Evolutionary conservation across 1,140 invertebrate species (phyloP), one percentile per base, ranked within the genome.

Genomic region (Drosophila murphyi): DNA sequence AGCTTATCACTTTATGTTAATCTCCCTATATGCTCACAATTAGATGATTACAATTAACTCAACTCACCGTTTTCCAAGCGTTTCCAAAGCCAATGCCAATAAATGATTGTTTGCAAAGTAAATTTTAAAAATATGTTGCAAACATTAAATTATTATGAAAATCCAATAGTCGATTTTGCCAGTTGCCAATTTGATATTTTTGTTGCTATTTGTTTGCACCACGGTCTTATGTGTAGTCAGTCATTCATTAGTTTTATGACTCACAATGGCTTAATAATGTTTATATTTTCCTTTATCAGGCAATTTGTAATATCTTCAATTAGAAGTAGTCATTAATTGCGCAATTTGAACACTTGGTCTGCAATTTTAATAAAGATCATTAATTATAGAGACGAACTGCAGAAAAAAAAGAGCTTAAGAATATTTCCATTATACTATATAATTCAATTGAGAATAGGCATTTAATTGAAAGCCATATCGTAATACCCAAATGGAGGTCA

Each of bases 81-180:
- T 20, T 63, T 32, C 50, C 20, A 68, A 68, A 55, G 52, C 62
- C 20, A 20, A 70, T 54, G 56, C 72, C 77, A 63, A 64, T 77
- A 67, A 45, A 57, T 20, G 20, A 76, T 72, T 52, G 76, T 72
- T 64, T 79, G 70, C 70, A 55, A 61, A 80, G 76, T 80, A 20
- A 34, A 72, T 56, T 51, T 50, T 48, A 50, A 69, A 85, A 85
- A 78, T 85, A 70, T 82, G 81, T 86, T 85, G 78, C 64, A 73
- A 80, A 71, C 69, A 68, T 77, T 61, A 85, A 80, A 65, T 69
- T 78, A 64, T 85, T 85, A 78, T 81, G 78, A 81, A 85, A 85
- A 86, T 85, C 78, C 70, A 60, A 81, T 62, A 67, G 78, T 81
- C 47, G 74, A 63, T 81, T 82, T 69, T 64, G 54, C 20, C 80